Conservation (phyloP, 2,888 invertebrate species). For the Eristalis intricaria region DNA sequence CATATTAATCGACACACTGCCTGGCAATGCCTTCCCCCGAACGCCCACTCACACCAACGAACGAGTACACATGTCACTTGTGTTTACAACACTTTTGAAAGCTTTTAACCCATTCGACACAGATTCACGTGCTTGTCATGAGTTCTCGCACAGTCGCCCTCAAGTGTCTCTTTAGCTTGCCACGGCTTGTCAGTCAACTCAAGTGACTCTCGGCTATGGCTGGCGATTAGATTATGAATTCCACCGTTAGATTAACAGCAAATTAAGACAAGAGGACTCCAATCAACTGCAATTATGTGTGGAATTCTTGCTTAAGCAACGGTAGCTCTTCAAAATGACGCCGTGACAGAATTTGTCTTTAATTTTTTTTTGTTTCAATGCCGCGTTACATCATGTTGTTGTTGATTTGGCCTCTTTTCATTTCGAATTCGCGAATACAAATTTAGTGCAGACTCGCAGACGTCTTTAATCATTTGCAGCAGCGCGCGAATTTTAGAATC, state of each 20-base stretch:
- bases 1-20: background rate
- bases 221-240: background rate
- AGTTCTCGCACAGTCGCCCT: background rate
- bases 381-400: background rate
- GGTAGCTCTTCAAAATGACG: background rate
- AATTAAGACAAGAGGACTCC: background rate
- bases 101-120: slow-evolving; percentile 29
- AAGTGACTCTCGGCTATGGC: background rate
- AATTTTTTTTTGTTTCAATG: background rate
- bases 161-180: background rate
- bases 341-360: background rate
- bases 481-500: background rate
- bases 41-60: background rate
- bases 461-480: background rate
- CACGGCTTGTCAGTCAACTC: background rate
- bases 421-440: background rate
- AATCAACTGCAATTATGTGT: background rate
- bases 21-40: slow-evolving; percentile 13
- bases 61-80: slow-evolving; percentile 14
- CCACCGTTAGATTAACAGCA: background rate
- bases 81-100: slow-evolving; percentile 20
- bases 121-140: slow-evolving; percentile 7
- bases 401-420: slow-evolving; percentile 12
- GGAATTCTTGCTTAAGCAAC: background rate
- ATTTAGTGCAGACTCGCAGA: background rate